Evolutionary conservation across 23 tunicate genomes (phyloP).

Genomic region (Diplosoma virens): DNA sequence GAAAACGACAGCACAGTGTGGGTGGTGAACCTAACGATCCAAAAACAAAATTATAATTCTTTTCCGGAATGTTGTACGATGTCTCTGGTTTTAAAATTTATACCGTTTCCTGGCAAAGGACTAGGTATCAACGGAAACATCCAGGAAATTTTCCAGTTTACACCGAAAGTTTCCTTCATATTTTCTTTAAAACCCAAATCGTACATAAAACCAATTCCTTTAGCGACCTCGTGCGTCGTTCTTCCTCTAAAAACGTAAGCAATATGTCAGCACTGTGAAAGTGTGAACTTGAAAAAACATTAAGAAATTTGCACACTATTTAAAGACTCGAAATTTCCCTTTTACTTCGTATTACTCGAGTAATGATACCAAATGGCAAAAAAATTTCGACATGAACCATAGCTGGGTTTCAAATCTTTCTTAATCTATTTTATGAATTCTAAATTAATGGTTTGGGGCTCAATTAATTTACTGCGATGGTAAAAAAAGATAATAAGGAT

Average conservation of each 20-base stretch:
- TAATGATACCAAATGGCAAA: too few relatives aligned
- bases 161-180: conserved; percentile 74
- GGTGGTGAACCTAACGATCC: background rate
- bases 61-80: conserved; percentile 48
- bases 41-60: conserved; percentile 18
- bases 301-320: too few relatives aligned
- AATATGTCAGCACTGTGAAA: background rate
- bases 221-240: conserved; percentile 63
- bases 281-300: too few relatives aligned
- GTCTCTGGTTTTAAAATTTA: conserved; percentile 43
- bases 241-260: conserved; percentile 51
- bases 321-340: too few relatives aligned
- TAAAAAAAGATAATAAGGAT: too few relatives aligned
- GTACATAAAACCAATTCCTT: conserved; percentile 45
- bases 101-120: conserved; percentile 85
- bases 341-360: too few relatives aligned
- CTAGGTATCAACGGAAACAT: conserved; percentile 80
- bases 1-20: too few relatives aligned
- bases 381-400: too few relatives aligned
- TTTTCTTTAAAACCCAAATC: conserved; percentile 58
- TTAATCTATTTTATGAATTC: too few relatives aligned
- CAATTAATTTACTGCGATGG: too few relatives aligned
- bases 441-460: too few relatives aligned
- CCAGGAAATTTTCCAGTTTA: conserved; percentile 90
- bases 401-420: too few relatives aligned